Conservation (phyloP, 2,888 invertebrate genomes). For the Brachypalpus laphriformis region DNA sequence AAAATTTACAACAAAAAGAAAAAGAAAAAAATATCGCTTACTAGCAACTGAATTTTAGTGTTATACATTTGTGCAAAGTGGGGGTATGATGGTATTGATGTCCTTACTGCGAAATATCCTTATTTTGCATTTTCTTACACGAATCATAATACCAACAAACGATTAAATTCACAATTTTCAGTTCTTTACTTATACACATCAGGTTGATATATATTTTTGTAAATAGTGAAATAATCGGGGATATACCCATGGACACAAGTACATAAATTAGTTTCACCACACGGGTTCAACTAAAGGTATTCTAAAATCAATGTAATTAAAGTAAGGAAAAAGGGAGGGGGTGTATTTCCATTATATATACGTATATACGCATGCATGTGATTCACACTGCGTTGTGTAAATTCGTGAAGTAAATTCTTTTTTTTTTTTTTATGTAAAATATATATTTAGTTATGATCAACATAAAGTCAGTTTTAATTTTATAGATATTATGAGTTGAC, state of each 20-base stretch:
- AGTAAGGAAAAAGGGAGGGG: slow-evolving; percentile 2
- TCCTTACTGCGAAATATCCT: not conserved
- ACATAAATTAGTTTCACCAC: slow-evolving; percentile 13
- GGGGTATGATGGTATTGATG: not conserved
- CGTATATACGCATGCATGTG: not conserved
- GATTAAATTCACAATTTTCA: not conserved
- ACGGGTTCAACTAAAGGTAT: slow-evolving; percentile 44
- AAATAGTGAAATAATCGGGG: slow-evolving; percentile 21
- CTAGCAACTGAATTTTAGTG: not conserved
- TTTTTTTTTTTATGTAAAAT: not conserved
- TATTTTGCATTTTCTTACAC: not conserved
- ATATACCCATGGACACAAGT: not conserved
- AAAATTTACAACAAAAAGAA: not conserved
- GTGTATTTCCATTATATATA: not conserved
- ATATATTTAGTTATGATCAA: not conserved
- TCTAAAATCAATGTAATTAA: slow-evolving; percentile 46
- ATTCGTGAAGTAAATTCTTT: not conserved
- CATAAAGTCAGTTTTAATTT: not conserved
- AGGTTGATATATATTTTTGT: not conserved
- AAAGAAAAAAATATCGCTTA: not conserved
- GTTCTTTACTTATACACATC: not conserved
- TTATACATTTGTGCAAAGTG: not conserved
- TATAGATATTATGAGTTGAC: not conserved
- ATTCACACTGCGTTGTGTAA: slow-evolving; percentile 27
- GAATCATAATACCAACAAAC: not conserved